Conservation (phyloP, 2,797 vertebrate species). For the Danio choprae region DNA sequence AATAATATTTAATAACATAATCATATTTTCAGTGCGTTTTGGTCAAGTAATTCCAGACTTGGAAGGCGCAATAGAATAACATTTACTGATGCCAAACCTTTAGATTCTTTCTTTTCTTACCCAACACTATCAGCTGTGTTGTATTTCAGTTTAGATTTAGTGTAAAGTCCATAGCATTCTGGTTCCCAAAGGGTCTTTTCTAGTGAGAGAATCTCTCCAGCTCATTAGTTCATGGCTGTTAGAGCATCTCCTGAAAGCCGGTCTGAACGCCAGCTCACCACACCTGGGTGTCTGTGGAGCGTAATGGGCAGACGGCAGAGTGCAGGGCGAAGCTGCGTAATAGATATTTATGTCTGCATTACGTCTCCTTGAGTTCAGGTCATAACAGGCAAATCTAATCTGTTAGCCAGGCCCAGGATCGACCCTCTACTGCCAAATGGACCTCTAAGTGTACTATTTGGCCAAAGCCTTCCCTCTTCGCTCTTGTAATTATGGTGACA, state of each 20-base stretch:
- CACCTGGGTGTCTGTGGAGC: constrained; percentile 44
- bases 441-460: constrained; percentile 52
- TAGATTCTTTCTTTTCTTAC: neutral
- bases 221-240: constrained; percentile 48
- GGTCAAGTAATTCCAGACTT: too few species aligned
- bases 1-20: too few species aligned
- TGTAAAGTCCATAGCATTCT: constrained; percentile 18
- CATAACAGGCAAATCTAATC: constrained; percentile 57
- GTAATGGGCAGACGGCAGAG: constrained; percentile 39
- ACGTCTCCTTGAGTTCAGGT: constrained; percentile 46
- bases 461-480: constrained; percentile 41
- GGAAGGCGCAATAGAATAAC: too few species aligned
- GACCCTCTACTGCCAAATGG: constrained; percentile 45
- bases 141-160: constrained; percentile 22
- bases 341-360: constrained; percentile 58
- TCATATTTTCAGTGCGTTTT: too few species aligned
- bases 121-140: neutral
- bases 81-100: too few species aligned
- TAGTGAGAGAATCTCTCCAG: constrained; percentile 25
- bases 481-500: constrained; percentile 47
- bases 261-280: constrained; percentile 25
- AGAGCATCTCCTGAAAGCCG: constrained; percentile 32
- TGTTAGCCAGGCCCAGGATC: constrained; percentile 32
- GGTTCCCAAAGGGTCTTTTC: constrained; percentile 18
- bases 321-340: constrained; percentile 43